phyloP scores from a whole-genome alignment of 2,888 invertebrate species.

The Hirtodrosophila histrioides region DNA sequence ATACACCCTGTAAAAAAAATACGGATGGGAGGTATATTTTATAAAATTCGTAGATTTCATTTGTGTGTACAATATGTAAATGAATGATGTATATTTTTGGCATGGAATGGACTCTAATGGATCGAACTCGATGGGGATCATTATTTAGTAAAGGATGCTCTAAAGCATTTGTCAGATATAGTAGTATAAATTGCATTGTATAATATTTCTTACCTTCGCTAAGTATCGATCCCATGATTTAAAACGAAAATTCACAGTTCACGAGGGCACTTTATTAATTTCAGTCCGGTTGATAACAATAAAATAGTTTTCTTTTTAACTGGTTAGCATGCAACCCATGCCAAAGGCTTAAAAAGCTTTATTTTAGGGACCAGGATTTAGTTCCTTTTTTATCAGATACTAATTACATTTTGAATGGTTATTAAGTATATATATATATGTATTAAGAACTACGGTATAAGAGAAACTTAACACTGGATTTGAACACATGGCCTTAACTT shows the following conservation, averaged over 20 bases:
- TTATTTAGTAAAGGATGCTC: no score
- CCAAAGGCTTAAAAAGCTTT: conserved; percentile 62
- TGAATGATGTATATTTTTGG: no score
- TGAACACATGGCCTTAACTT: conserved; percentile 8
- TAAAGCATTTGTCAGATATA: no score
- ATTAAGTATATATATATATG: conserved; percentile 13
- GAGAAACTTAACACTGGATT: conserved; percentile 49
- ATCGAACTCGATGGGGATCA: no score
- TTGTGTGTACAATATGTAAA: no score
- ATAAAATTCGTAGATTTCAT: background rate
- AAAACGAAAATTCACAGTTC: no score
- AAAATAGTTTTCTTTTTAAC: background rate
- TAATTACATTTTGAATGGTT: conserved; percentile 36
- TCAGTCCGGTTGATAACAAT: background rate
- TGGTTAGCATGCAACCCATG: conserved; percentile 32
- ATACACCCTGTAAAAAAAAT: conserved; percentile 31
- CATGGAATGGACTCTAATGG: no score
- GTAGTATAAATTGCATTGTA: no score
- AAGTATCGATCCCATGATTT: no score
- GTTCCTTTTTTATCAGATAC: conserved; percentile 15
- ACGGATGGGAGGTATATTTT: background rate
- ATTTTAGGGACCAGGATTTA: conserved; percentile 45
- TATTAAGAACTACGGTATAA: conserved; percentile 36
- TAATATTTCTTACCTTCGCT: no score
- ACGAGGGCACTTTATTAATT: background rate